Base-by-base conservation (phyloP, 2,113 vertebrate genomes). In the Hiodon tergisus region DNA sequence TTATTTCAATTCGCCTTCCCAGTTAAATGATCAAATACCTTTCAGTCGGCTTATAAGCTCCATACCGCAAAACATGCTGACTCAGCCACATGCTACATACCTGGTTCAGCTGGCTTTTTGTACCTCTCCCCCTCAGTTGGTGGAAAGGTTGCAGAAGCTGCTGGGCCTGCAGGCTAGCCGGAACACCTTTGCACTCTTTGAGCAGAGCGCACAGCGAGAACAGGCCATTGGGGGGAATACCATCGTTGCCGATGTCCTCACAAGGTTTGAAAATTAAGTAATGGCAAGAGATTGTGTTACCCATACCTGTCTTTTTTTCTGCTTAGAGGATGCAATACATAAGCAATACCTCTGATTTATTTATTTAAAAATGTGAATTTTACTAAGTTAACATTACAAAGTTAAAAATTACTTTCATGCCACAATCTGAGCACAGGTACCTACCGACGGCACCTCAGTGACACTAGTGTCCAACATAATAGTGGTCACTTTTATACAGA, bases 221-320 rank as follows among this genome's bases (percentile, higher is more conserved):
- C 91, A 92, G 86, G 90, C 92, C 0, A 85, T 96, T 50, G 86
- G 89, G n/a, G 92, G 92, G 55, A 77, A 88, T 76, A 90, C 92
- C 58, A 89, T 97, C 84, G 89, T 98, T 69, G 96, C 95, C 6
- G 95, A 99, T 78, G 87, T 94, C 87, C 92, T 98, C 85, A 96
- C 95, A 90, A 96, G 94, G 92, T 98, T 93, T 88, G 93, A 92
- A 91, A 94, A 91, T 88, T 90, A 89, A 92, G 87, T 88, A 70
- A 78, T 78, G 11, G 31, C 4, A 11, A 17, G 31, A 8, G 10
- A 2, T 13, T 47, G 7, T 17, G 62, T 47, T 50, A 9, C 5
- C 4, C 47, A 13, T 7, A 4, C 2, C n/a, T 66, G 5, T 11
- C 8, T 7, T 31, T 5, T 5, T 7, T 4, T 71, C 13, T 70